Evolutionary conservation across 2,888 invertebrate species (phyloP), one percentile per base, ranked within the genome.

Genomic region (Dysmachus trigonus): DNA sequence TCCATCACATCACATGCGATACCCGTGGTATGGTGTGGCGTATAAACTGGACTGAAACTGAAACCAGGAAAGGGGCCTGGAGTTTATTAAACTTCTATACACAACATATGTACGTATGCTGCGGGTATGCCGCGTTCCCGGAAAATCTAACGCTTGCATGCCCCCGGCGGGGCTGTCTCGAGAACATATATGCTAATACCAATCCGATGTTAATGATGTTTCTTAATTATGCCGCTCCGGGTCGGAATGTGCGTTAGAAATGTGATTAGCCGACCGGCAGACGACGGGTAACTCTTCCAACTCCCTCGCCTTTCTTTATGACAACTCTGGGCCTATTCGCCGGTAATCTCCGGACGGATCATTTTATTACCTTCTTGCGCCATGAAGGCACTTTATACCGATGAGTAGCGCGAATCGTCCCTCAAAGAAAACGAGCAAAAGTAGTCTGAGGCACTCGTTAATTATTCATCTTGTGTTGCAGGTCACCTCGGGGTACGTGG

Each of bases 11-110:
- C 81, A 81, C 62, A 81, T 33, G 51, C 81, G 81, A 81, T 81
- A 81, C 35, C 62, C 81, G 81, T 81, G 81, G 38, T 15, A 41
- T 81, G 81, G n/a, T n/a, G n/a, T n/a, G n/a, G n/a, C n/a, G n/a
- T n/a, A n/a, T n/a, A n/a, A n/a, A n/a, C n/a, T n/a, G n/a, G 35
- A 81, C 33, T 81, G 81, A 33, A 53, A 81, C 33, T 33, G 33
- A 62, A 81, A 81, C 81, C 81, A 81, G 81, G 81, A 81, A 81
- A 62, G 53, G 35, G n/a, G 35, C 62, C 62, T 82, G 35, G 76
- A 86, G 86, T 86, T 86, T 86, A 86, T 86, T 86, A 86, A 86
- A 85, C 86, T 79, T 76, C 72, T 30, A 3, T 30, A 13, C 51
- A n/a, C n/a, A n/a, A n/a, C n/a, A n/a, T n/a, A n/a, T n/a, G n/a